Percentiles rank a stretch among this genome's conserved stretches.
phyloP scores from a whole-genome alignment of 1,140 invertebrate species.

The Magallana gigas region DNA sequence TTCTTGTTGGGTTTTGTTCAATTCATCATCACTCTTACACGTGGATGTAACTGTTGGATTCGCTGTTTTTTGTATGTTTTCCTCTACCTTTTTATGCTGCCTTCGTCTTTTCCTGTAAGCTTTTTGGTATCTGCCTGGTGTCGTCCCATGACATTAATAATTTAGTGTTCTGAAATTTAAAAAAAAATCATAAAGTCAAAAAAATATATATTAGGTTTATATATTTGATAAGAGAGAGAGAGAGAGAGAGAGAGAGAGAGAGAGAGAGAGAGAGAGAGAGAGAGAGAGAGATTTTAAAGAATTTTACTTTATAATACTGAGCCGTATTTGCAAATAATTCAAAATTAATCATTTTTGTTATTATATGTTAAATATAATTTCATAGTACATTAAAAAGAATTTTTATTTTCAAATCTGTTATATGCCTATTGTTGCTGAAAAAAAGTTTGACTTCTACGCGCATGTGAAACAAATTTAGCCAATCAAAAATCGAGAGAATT shows the following conservation, averaged over 20 bases:
- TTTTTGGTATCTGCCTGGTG: background rate
- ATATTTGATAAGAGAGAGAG: too few species aligned
- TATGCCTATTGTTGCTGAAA: background rate
- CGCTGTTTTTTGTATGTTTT: background rate
- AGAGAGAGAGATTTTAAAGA: background rate
- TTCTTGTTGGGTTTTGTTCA: background rate
- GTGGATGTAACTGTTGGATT: background rate
- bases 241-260: too few species aligned
- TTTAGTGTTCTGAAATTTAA: too few species aligned
- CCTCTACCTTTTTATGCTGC: background rate
- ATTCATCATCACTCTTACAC: background rate
- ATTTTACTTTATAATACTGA: background rate
- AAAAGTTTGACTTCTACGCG: background rate
- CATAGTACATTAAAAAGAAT: too few species aligned
- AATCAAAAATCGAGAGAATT: background rate
- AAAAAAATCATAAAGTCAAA: background rate
- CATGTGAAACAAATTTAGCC: background rate
- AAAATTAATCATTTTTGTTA: too few species aligned
- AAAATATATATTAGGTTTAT: background rate
- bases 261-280: too few species aligned
- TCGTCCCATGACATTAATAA: background rate
- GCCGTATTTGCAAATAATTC: background rate
- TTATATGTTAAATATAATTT: too few species aligned
- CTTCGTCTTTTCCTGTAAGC: background rate
- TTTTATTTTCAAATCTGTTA: too few species aligned